Percentiles rank a stretch among this genome's conserved stretches.
Evolutionary conservation across 2,888 invertebrate species (phyloP).

Genomic region (Charanyca ferruginea): DNA sequence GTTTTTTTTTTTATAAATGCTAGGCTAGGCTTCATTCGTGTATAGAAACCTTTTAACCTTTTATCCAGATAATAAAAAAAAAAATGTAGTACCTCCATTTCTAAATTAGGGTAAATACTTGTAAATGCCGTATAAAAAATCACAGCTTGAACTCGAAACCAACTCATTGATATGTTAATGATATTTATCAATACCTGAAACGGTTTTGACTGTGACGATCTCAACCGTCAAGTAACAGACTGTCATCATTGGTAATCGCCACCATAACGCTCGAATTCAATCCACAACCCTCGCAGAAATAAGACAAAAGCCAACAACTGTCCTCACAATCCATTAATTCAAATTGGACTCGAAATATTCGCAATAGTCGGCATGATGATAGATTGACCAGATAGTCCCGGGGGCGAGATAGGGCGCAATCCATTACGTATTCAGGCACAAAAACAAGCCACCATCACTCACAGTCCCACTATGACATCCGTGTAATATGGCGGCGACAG

Average conservation of each 20-base stretch:
- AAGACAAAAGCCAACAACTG: conserved; percentile 3
- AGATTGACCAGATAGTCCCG: conserved; percentile 43
- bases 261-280: conserved; percentile 13
- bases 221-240: conserved; percentile 17
- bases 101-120: too few species aligned
- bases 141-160: too few species aligned
- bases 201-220: background rate
- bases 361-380: conserved; percentile 40
- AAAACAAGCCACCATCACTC: conserved; percentile 56
- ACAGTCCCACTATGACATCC: conserved; percentile 39
- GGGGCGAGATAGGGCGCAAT: conserved; percentile 43
- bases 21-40: background rate
- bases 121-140: too few species aligned
- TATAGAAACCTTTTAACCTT: too few species aligned
- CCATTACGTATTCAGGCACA: conserved; percentile 58
- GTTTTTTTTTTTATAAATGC: too few species aligned
- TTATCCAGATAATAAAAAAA: too few species aligned
- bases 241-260: background rate
- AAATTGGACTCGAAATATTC: conserved; percentile 28
- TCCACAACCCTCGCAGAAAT: background rate
- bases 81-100: too few species aligned
- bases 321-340: conserved; percentile 34
- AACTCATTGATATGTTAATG: too few species aligned
- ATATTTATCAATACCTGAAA: too few species aligned
- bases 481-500: conserved; percentile 28